Conservation (phyloP, 2,113 vertebrate genomes). For the Tupaia chinensis region DNA sequence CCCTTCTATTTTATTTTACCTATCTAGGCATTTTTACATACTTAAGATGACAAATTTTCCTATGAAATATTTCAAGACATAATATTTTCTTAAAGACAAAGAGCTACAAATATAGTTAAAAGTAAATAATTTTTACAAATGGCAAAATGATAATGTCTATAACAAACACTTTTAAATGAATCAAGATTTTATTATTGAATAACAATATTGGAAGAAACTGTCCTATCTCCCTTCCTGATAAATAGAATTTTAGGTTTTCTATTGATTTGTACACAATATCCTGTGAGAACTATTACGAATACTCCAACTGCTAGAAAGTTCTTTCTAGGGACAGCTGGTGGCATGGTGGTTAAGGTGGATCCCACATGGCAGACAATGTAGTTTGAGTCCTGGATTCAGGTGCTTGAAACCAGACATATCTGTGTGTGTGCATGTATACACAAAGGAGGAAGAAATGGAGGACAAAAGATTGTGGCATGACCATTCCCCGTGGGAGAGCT, state of each 20-base stretch:
- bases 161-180: neutral
- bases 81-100: neutral
- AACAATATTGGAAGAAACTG: neutral
- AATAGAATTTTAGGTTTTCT: neutral
- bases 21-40: neutral
- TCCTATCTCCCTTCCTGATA: neutral
- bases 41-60: neutral
- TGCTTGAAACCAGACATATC: no score
- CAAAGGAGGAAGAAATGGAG: no score
- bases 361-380: no score
- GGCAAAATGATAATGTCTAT: neutral
- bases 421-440: no score
- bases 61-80: neutral
- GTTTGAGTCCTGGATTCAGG: no score
- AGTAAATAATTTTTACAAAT: neutral
- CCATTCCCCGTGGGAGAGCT: no score
- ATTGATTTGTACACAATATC: neutral
- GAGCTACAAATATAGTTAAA: neutral
- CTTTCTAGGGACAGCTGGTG: neutral
- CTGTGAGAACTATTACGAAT: neutral
- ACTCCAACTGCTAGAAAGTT: accelerated
- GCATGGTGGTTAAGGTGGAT: no score
- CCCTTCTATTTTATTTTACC: neutral
- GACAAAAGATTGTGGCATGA: no score
- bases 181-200: neutral